Conservation (phyloP, 2,888 invertebrate species). For the Drosophila paranaensis region DNA sequence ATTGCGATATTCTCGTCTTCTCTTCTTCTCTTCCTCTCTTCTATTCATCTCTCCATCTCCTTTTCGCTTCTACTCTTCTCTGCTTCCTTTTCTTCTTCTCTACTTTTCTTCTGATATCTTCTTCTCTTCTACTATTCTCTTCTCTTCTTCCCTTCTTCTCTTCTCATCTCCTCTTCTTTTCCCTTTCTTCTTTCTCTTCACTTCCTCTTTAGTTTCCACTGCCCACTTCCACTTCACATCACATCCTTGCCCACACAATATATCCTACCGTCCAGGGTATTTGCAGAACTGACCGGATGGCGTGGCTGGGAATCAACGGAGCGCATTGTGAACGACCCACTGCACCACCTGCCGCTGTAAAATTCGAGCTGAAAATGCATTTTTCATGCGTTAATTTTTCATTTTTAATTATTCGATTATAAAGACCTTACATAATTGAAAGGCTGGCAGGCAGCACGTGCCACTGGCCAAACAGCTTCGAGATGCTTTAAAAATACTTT, state of each 20-base stretch:
- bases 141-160: too few relatives aligned
- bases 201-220: too few relatives aligned
- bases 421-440: conserved; percentile 79
- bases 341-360: conserved; percentile 58
- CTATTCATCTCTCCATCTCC: too few relatives aligned
- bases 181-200: neutral
- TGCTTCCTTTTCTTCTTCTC: too few relatives aligned
- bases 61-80: too few relatives aligned
- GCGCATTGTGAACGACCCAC: conserved; percentile 18
- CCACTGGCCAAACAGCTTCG: conserved; percentile 27
- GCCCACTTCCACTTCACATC: neutral
- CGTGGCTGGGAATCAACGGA: conserved; percentile 20
- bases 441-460: conserved; percentile 43
- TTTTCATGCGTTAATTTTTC: conserved; percentile 80
- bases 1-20: too few relatives aligned
- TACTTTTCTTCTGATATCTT: too few relatives aligned
- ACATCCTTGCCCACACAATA: neutral
- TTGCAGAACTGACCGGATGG: conserved; percentile 22
- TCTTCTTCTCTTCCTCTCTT: too few relatives aligned
- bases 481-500: conserved; percentile 30
- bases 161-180: too few relatives aligned
- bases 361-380: conserved; percentile 75
- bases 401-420: conserved; percentile 79
- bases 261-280: conserved; percentile 3
- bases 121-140: too few relatives aligned